Evolutionary conservation across 1,140 invertebrate genomes (phyloP).

Genomic region (Leguminivora glycinivorella): DNA sequence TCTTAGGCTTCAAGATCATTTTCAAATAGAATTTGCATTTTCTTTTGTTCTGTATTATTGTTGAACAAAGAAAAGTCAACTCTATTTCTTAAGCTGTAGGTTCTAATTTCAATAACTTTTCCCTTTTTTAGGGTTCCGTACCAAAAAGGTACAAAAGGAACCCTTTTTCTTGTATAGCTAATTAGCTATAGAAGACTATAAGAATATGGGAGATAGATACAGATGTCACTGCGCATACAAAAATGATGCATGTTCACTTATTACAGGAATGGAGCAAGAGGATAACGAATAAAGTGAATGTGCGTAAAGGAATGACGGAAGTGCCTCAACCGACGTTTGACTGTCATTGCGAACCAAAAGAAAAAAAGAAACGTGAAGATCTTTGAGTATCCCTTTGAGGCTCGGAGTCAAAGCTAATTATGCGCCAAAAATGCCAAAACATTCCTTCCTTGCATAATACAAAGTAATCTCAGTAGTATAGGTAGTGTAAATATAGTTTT

Average conservation of each 20-base stretch:
- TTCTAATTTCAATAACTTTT: no score
- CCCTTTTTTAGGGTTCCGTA: no score
- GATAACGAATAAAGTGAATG: conserved; percentile 80
- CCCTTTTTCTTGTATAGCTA: no score
- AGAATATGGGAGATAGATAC: no score
- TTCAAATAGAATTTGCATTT: no score
- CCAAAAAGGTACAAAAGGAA: no score
- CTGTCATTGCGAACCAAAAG: conserved; percentile 67
- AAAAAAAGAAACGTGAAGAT: conserved; percentile 47
- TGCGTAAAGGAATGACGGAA: conserved; percentile 87
- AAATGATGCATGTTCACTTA: conserved; percentile 35
- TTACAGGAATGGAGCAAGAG: conserved; percentile 86
- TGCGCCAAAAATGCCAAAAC: conserved; percentile 4
- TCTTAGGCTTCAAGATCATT: no score
- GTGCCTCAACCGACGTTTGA: conserved; percentile 81
- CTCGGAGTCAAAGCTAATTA: background rate
- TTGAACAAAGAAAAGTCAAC: no score
- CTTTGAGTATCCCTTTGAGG: conserved; percentile 42
- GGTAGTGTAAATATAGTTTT: background rate
- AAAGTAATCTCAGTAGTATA: background rate
- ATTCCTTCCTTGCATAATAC: background rate
- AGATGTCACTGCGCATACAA: no score
- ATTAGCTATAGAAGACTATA: no score
- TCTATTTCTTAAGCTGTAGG: no score
- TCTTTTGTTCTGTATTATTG: no score